phyloP scores from a whole-genome alignment of 2,797 vertebrate genomes.

The Protonibea diacanthus region DNA sequence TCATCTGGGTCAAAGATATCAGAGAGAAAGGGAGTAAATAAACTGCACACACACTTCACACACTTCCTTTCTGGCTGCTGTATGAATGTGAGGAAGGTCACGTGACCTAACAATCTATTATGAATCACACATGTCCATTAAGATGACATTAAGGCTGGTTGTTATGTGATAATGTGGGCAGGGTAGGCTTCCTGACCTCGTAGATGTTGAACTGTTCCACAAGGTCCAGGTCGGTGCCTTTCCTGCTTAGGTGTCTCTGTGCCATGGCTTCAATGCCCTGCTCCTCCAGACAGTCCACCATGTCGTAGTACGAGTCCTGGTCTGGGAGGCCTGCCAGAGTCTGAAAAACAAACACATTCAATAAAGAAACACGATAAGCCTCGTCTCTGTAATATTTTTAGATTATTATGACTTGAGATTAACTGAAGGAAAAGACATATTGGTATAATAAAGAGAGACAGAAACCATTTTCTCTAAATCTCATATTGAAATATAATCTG shows the following conservation, averaged over 20 bases:
- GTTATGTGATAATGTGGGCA: neutral
- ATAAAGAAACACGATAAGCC: neutral
- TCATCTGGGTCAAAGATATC: conserved; percentile 80
- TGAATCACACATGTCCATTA: neutral
- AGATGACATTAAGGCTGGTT: neutral
- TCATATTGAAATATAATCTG: conserved; percentile 15
- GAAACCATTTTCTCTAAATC: neutral
- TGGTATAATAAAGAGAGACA: neutral
- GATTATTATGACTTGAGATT: conserved; percentile 7
- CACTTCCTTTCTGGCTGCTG: neutral
- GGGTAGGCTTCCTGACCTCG: conserved; percentile 85
- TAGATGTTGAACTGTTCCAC: conserved; percentile 98
- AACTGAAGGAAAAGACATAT: conserved; percentile 2
- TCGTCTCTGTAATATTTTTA: neutral
- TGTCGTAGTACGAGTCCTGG: conserved; percentile 97
- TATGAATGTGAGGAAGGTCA: neutral
- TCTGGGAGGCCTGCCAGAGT: conserved; percentile 93
- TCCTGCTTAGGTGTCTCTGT: conserved; percentile 93
- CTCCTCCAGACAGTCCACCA: conserved; percentile 97
- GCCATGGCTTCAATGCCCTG: conserved; percentile 91
- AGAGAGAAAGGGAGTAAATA: conserved; percentile 8
- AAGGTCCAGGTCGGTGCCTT: conserved; percentile 95
- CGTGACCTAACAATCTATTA: neutral
- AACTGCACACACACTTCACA: neutral
- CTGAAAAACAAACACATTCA: conserved; percentile 76